Evolutionary conservation across 2,113 vertebrate genomes (phyloP), one percentile per base, ranked within the genome.

Genomic region (Corythaixoides concolor): DNA sequence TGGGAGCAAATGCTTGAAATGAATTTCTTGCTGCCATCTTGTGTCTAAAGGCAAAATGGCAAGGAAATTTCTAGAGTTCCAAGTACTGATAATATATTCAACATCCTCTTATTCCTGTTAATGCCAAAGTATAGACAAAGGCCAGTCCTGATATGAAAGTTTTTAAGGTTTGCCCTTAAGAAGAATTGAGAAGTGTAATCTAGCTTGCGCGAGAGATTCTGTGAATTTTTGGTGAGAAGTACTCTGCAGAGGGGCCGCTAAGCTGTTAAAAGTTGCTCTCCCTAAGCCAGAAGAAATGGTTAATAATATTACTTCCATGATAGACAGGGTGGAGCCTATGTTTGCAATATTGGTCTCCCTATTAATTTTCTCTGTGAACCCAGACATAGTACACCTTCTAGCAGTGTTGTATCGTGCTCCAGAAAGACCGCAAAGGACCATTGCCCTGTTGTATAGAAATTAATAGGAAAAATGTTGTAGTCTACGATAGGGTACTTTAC

Each of bases 11-110:
- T 35, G 33, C 55, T 79, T 73, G 94, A 96, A 96, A 89, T 93
- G 93, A 97, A 96, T 97, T 97, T 97, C 92, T 93, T 97, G 95
- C 96, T 97, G 97, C 97, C 96, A 96, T 92, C 97, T 97, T 95
- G 95, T 96, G 97, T 96, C 95, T 95, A 88, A 96, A 96, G 90
- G 49, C 59, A 96, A 97, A 97, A 94, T 14, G 75, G 45, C 91
- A 97, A 94, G 91, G 96, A 96, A 94, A 92, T 97, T 93, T 95
- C 93, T 96, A 83, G 92, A 93, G 94, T 63, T 94, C 12, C 27
- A 23, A 77, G 58, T 19, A n/a, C 6, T n/a, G 39, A 67, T 90
- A 91, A 93, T 93, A 28, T 19, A 5, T 64, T 84, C 60, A 81
- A 6, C 22, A 26, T 56, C 26, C 52, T 88, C 32, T 27, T 88